phyloP scores from a whole-genome alignment of 2,888 invertebrate genomes.

The Thysanoteuthis rhombus region DNA sequence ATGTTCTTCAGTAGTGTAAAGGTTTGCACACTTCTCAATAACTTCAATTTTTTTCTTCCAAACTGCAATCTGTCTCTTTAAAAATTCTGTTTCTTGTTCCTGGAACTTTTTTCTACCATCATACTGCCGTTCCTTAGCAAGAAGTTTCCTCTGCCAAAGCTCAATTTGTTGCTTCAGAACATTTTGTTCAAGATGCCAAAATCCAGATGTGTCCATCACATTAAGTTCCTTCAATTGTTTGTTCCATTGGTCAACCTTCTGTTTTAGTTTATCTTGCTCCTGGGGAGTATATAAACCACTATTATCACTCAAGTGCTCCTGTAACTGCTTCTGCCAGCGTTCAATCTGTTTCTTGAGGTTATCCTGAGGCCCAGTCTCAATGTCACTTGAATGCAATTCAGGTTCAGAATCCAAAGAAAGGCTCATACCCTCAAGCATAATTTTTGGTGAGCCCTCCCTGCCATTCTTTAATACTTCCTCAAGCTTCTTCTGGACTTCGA shows the following conservation, averaged over 20 bases:
- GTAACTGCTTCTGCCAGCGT: constrained; percentile 22
- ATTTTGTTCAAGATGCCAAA: constrained; percentile 19
- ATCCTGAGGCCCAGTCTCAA: background rate
- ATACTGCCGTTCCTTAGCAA: background rate
- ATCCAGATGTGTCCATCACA: constrained; percentile 16
- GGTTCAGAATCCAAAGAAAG: background rate
- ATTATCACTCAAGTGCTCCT: constrained; percentile 18
- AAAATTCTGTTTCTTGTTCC: constrained; percentile 23
- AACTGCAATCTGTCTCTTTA: constrained; percentile 12
- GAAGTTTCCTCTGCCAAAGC: constrained; percentile 24
- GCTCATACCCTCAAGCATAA: background rate
- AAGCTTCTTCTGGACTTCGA: constrained; percentile 18
- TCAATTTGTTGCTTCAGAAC: constrained; percentile 18
- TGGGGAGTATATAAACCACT: background rate
- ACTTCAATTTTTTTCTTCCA: constrained; percentile 17
- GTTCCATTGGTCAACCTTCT: constrained; percentile 21
- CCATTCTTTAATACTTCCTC: background rate
- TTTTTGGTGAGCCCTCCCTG: background rate
- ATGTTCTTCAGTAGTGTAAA: background rate
- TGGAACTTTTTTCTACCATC: constrained; percentile 18
- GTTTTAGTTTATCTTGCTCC: background rate
- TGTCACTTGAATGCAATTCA: background rate
- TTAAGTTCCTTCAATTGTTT: constrained; percentile 26
- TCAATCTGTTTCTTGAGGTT: constrained; percentile 28
- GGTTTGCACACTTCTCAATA: background rate